Percentiles rank a stretch among this genome's conserved stretches.
Conservation (phyloP, 1,140 invertebrate species). For the Hylaeus anthracinus region DNA sequence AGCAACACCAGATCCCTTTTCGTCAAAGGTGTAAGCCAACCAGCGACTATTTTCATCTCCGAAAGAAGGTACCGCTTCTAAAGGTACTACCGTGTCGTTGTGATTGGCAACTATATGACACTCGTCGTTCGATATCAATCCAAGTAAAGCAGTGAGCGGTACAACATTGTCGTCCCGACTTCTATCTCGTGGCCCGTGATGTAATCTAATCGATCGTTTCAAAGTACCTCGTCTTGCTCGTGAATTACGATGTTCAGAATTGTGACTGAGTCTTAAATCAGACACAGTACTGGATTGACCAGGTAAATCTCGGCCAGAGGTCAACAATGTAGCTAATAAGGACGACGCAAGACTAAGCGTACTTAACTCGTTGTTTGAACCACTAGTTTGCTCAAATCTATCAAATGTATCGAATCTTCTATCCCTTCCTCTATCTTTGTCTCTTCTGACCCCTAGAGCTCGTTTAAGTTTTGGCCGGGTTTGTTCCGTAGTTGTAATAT, state of each 20-base stretch:
- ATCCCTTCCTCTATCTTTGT: conserved; percentile 71
- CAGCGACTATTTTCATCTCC: conserved; percentile 86
- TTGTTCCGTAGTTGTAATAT: conserved; percentile 39
- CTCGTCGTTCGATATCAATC: conserved; percentile 80
- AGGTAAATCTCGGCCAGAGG: conserved; percentile 82
- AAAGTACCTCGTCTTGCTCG: conserved; percentile 53
- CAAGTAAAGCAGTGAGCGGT: conserved; percentile 67
- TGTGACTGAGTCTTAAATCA: conserved; percentile 47
- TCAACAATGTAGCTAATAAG: conserved; percentile 84
- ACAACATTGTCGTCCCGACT: conserved; percentile 69
- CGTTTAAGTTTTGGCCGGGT: conserved; percentile 64
- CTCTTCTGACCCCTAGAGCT: conserved; percentile 80
- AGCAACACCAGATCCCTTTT: conserved; percentile 84
- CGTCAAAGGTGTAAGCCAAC: conserved; percentile 94
- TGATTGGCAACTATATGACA: conserved; percentile 90
- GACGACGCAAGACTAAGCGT: conserved; percentile 83
- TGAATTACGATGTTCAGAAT: conserved; percentile 40
- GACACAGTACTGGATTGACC: conserved; percentile 56
- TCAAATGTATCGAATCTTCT: conserved; percentile 75
- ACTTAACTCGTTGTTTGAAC: conserved; percentile 84
- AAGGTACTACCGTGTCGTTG: conserved; percentile 87
- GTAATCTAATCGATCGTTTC: conserved; percentile 47
- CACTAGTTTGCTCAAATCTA: conserved; percentile 81
- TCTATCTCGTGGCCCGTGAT: conserved; percentile 57
- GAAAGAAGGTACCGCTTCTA: conserved; percentile 93